Conservation (phyloP, 2,113 vertebrate species). For the Dendropsophus ebraccatus region DNA sequence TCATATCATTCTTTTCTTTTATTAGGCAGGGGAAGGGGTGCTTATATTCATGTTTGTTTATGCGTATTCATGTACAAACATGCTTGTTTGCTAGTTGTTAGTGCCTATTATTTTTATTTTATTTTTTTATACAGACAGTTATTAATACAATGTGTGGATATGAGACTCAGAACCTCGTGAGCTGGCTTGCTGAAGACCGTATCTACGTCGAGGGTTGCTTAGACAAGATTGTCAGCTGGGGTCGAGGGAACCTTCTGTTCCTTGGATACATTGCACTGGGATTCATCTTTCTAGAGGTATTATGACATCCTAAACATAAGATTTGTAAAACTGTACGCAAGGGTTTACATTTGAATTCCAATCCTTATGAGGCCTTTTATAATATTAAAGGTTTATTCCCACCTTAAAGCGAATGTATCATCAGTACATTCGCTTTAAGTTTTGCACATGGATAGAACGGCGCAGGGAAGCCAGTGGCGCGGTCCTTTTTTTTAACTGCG, state of each 20-base stretch:
- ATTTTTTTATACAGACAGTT: slow-evolving; percentile 59
- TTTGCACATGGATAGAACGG: too few relatives aligned
- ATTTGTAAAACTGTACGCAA: too few relatives aligned
- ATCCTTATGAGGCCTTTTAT: too few relatives aligned
- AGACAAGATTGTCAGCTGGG: slow-evolving; percentile 67
- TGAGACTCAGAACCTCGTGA: slow-evolving; percentile 62
- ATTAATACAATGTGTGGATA: slow-evolving; percentile 75
- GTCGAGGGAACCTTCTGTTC: slow-evolving; percentile 65
- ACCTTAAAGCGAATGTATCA: too few relatives aligned
- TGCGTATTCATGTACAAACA: neutral
- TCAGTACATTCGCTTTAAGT: too few relatives aligned
- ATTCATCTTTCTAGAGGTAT: slow-evolving; percentile 68
- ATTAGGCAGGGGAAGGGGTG: too few relatives aligned
- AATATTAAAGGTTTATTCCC: too few relatives aligned
- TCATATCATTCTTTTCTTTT: too few relatives aligned
- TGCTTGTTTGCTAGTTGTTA: neutral
- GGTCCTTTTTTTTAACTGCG: too few relatives aligned
- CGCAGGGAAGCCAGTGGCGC: too few relatives aligned
- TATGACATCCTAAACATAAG: neutral
- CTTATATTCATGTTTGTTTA: too few relatives aligned
- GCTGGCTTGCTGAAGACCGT: slow-evolving; percentile 20
- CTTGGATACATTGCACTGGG: slow-evolving; percentile 65
- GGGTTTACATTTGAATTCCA: too few relatives aligned
- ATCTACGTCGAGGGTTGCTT: slow-evolving; percentile 69
- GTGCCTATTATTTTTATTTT: neutral